Evolutionary conservation across 2,797 vertebrate genomes (phyloP), one percentile per base, ranked within the genome.

Genomic region (Microcaecilia unicolor): DNA sequence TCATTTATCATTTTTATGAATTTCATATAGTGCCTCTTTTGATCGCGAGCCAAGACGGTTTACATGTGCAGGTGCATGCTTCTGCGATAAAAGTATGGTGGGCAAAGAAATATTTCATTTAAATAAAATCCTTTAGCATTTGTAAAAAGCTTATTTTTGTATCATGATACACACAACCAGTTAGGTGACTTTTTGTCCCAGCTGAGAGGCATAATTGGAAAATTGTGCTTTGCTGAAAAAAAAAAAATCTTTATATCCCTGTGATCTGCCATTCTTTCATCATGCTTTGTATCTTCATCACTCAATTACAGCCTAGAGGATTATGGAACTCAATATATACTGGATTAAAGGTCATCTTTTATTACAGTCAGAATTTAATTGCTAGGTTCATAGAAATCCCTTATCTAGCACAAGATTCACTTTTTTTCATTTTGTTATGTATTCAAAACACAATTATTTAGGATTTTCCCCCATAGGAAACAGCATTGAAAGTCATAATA

Each of bases 161-260:
- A 58, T 53, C 46, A 61, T 34, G 55, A 52, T 13, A 42, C 23
- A 42, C 23, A 54, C 9, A 11, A 44, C 1, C 2, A 61, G 30
- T 58, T 45, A 59, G 51, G 58, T 28, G 15, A 34, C 31, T 43
- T 54, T 54, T 55, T 57, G 15, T 74, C 52, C 61, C 55, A 64
- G 45, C 58, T 63, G 59, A 62, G 53, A 63, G 21, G 0, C 41
- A 37, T 74, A 74, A 74, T 73, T 73, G 62, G 67, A 74, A 78
- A 72, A 70, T 61, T 48, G 60, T 20, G 25, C 45, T 61, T 58
- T 55, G 61, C 42, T 59, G n/a, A n/a, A n/a, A n/a, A 54, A 9
- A 51, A 15, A 50, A 6, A 61, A 45, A 48, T 26, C 13, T 61
- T 64, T 66, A 64, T 55, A 48, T 58, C 35, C 62, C 39, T 55